Conservation (phyloP, 2,797 vertebrate genomes). For the Acanthiza pusilla region DNA sequence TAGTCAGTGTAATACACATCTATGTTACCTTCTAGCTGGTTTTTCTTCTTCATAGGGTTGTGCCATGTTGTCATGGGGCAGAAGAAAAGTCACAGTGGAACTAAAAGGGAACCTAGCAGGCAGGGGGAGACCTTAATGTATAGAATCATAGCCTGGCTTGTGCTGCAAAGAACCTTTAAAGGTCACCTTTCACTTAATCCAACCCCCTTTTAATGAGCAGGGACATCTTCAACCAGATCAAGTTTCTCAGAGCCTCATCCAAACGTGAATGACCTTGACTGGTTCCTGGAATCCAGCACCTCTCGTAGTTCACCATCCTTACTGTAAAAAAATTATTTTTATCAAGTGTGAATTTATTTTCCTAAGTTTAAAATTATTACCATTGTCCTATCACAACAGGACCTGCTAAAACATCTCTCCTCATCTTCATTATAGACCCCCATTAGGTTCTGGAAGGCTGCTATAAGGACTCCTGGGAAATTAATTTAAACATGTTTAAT, state of each 20-base stretch:
- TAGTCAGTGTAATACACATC: not conserved
- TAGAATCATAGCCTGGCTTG: not conserved
- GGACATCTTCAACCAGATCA: not conserved
- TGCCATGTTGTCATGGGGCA: not conserved
- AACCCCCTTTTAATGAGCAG: not conserved
- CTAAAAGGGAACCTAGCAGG: not conserved
- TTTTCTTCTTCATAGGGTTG: not conserved
- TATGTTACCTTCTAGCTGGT: not conserved
- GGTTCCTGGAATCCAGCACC: not conserved
- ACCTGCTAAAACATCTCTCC: not conserved
- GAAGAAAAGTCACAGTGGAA: not conserved
- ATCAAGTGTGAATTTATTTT: not conserved
- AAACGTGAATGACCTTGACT: not conserved
- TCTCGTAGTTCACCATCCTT: not conserved
- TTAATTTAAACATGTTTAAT: not conserved
- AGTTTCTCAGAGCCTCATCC: not conserved
- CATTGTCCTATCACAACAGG: not conserved
- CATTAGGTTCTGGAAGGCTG: not conserved
- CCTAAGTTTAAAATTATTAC: not conserved
- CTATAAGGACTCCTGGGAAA: not conserved
- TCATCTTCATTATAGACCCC: not conserved
- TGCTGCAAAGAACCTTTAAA: not conserved
- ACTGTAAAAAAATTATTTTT: accelerated
- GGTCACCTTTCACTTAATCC: not conserved
- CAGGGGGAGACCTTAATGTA: not conserved